Evolutionary conservation across 2,888 invertebrate species (phyloP), one percentile per base, ranked within the genome.

Genomic region (Temnothorax rugatulus): DNA sequence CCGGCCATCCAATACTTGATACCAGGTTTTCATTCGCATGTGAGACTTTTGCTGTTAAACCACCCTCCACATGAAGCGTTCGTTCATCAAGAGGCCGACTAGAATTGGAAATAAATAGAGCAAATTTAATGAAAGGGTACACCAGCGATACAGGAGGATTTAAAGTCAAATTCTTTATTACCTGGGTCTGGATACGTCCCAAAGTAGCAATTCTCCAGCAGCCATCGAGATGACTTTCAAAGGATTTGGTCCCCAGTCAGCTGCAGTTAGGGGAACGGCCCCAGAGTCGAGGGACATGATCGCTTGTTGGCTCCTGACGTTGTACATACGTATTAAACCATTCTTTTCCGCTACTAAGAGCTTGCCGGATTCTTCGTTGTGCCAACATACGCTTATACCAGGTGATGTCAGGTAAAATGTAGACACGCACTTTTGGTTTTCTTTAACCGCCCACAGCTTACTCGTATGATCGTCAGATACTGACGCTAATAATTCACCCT

Each of bases 381-480:
- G 97, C 96, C 97, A 97, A 90, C 96, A 96, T 0, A 97, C 96
- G 5, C 96, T 95, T 94, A 97, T 95, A 61, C 97, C 97, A 63
- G 97, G 96, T 18, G 97, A 97, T 38, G 96, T 96, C 29, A 97
- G 95, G 84, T 96, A 95, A 91, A 97, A 97, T 54, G 96, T 96
- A 7, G 96, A 95, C 38, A 96, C 94, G 89, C 96, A 95, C 88
- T 95, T 95, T 84, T 95, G 95, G 47, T 96, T 95, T 11, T 95
- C 95, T 82, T 95, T 95, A 5, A 95, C 93, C 47, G 95, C 94
- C 97, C 97, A 97, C 44, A 98, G 95, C 91, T 96, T 96, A 91
- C 97, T 97, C 0, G 97, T 97, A 88, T 97, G 96, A 93, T 98
- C 97, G 95, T 98, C 97, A 89, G 97, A 97, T 1, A 96, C 97